Evolutionary conservation across 2,113 vertebrate species (phyloP).

Genomic region (Origma solitaria): DNA sequence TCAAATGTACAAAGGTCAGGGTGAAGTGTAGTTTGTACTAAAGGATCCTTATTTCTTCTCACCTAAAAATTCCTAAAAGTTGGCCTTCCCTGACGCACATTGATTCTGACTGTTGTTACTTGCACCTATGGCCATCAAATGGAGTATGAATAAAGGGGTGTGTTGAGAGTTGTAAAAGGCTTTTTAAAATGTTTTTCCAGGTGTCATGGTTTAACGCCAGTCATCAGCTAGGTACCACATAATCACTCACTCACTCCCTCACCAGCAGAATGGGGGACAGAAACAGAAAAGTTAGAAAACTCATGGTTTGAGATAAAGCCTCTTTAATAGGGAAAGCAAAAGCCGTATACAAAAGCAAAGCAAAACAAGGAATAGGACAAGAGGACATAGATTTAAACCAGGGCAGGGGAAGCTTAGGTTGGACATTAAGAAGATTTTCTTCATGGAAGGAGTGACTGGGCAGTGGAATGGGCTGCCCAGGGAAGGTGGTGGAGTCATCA

Average conservation of each 20-base stretch:
- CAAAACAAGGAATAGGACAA: not conserved
- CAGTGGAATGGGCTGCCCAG: not conserved
- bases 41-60: not conserved
- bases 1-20: not conserved
- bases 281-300: not conserved
- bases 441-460: not conserved
- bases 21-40: not conserved
- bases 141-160: not conserved
- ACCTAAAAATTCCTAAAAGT: not conserved
- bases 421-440: not conserved
- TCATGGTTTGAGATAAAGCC: not conserved
- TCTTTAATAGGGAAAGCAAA: not conserved
- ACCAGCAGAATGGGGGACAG: not conserved
- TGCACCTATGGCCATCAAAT: not conserved
- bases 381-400: not conserved
- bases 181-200: not conserved
- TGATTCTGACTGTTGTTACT: not conserved
- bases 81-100: not conserved
- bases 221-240: not conserved
- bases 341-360: not conserved
- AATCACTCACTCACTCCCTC: not conserved
- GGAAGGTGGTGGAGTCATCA: not conserved
- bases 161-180: not conserved
- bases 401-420: rapidly evolving
- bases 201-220: not conserved